phyloP scores from a whole-genome alignment of 2,113 vertebrate genomes.

The Montifringilla adamsi region DNA sequence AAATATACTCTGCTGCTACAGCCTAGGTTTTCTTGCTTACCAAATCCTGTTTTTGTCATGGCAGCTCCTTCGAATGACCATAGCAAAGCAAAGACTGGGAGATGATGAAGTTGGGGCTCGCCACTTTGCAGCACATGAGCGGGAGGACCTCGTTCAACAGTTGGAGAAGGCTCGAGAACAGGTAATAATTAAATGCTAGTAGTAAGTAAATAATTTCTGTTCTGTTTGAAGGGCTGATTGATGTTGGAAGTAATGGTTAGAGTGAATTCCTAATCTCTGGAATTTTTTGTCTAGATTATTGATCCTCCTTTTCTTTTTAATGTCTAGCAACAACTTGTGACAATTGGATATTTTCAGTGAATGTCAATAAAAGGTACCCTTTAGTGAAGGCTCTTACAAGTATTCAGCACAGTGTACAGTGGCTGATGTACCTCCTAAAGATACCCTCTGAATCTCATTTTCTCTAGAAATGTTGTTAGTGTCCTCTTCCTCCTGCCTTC shows the following conservation, averaged over 20 bases:
- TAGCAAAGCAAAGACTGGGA: constrained; percentile 93
- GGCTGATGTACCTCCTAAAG: neutral
- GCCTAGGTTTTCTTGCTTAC: neutral
- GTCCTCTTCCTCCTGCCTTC: neutral
- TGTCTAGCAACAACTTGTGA: neutral
- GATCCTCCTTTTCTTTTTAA: neutral
- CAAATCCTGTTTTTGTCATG: neutral
- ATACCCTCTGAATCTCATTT: neutral
- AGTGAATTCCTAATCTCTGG: neutral
- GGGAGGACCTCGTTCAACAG: constrained; percentile 91
- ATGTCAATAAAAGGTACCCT: neutral
- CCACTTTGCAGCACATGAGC: constrained; percentile 92
- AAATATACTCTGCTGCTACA: neutral
- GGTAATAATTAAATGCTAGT: constrained; percentile 63
- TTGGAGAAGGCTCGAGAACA: constrained; percentile 89
- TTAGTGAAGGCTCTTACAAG: neutral
- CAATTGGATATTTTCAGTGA: neutral
- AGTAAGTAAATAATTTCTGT: neutral
- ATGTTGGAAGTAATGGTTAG: neutral
- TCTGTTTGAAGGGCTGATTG: neutral
- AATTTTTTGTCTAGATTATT: neutral
- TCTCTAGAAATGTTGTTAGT: neutral
- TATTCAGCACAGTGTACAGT: neutral
- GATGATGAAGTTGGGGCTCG: constrained; percentile 91
- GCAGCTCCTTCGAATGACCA: constrained; percentile 95